Conservation (phyloP, 2,888 invertebrate species). For the Apamea sordens region DNA sequence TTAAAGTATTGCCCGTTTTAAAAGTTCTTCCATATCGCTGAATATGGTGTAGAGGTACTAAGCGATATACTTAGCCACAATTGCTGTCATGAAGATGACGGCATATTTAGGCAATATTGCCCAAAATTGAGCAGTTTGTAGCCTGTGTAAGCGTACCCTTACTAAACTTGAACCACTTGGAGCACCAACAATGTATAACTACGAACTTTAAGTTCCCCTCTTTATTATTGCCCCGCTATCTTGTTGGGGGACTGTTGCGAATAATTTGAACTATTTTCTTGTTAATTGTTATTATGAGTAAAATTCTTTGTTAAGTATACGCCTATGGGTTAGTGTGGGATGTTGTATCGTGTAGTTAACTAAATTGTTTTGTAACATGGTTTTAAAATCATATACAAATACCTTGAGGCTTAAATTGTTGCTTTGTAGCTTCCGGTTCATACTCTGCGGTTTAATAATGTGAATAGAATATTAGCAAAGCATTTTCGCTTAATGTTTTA, state of each 20-base stretch:
- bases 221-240: constrained; percentile 65
- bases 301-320: constrained; percentile 39
- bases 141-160: constrained; percentile 16
- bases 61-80: background rate
- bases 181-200: constrained; percentile 71
- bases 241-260: constrained; percentile 54
- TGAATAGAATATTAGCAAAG: constrained; percentile 14
- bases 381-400: background rate
- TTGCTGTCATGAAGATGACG: background rate
- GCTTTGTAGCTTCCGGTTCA: background rate
- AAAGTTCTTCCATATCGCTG: background rate
- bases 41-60: background rate
- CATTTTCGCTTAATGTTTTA: background rate
- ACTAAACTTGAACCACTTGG: constrained; percentile 59
- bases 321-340: background rate
- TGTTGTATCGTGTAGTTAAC: constrained; percentile 11
- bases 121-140: background rate
- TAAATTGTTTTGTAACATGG: constrained; percentile 9
- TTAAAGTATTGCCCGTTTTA: background rate
- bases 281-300: constrained; percentile 50
- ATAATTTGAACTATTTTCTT: constrained; percentile 66
- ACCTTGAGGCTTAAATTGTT: background rate
- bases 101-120: background rate
- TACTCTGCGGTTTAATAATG: constrained; percentile 20
- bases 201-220: constrained; percentile 61